phyloP scores from a whole-genome alignment of 2,113 vertebrate species.

The Phalacrocorax brasilianus region DNA sequence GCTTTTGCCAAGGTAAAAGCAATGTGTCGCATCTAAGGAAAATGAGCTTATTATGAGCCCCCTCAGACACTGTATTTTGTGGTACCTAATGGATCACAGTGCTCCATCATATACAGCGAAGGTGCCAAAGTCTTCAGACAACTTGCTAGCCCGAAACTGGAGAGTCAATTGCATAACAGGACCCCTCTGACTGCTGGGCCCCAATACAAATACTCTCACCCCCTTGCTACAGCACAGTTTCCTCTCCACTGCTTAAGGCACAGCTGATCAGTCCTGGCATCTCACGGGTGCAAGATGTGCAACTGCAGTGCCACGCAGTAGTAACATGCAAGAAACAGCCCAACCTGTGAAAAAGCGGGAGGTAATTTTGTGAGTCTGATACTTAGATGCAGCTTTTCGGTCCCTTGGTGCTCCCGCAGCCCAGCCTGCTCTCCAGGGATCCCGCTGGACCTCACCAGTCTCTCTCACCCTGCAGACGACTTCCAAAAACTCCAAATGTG shows the following conservation, averaged over 20 bases:
- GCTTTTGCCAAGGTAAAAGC: neutral
- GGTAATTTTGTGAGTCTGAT: neutral
- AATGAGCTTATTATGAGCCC: neutral
- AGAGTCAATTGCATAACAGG: neutral
- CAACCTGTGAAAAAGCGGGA: neutral
- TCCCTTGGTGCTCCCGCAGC: neutral
- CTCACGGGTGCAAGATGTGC: neutral
- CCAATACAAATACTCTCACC: neutral
- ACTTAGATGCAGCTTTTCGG: neutral
- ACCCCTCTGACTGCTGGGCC: neutral
- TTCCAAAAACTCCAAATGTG: neutral
- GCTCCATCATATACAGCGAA: neutral
- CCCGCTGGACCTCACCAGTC: neutral
- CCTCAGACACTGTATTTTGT: neutral
- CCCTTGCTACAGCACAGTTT: neutral
- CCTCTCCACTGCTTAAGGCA: neutral
- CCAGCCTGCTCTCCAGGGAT: neutral
- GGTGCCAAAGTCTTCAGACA: neutral
- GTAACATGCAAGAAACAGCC: neutral
- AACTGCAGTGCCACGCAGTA: rapidly evolving
- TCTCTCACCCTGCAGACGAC: neutral
- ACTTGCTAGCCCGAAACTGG: neutral
- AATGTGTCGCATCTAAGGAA: neutral
- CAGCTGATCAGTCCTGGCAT: neutral
- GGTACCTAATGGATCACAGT: neutral